A percentile compares a stretch with the other conserved stretches of the same genome.
These are phyloP conservation scores for Drosophila nr. fundita DNA, from an alignment of 2,888 invertebrate genomes.

Conservation along the genomic window DNA sequence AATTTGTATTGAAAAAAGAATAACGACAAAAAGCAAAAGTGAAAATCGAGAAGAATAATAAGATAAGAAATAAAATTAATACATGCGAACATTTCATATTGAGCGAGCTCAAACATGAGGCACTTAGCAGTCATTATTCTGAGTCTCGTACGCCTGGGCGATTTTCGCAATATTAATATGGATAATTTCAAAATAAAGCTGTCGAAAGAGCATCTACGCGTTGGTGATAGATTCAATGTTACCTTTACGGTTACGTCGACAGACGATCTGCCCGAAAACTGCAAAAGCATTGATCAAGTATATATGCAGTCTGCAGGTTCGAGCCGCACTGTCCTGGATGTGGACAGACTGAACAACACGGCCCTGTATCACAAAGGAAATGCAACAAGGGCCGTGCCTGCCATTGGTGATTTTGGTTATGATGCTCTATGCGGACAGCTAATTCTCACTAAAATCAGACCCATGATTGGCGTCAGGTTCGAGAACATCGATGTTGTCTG, in stretches of 20 bases:
- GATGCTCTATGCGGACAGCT: too few relatives aligned
- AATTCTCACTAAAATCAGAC: too few relatives aligned
- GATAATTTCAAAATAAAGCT: background rate
- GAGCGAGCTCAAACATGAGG: background rate
- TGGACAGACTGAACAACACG: too few relatives aligned
- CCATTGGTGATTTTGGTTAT: too few relatives aligned
- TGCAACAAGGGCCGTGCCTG: too few relatives aligned
- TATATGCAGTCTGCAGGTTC: background rate
- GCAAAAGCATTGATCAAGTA: background rate
- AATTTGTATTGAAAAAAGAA: background rate
- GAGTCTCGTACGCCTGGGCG: background rate
- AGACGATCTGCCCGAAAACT: background rate
- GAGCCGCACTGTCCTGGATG: background rate
- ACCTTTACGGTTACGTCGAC: background rate
- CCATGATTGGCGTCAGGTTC: too few relatives aligned
- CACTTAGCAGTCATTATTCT: background rate
- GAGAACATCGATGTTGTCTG: too few relatives aligned
- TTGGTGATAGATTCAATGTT: background rate
- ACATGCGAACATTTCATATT: background rate
- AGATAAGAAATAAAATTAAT: background rate
- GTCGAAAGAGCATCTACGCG: background rate
- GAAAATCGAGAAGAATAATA: background rate
- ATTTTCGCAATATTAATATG: accelerated
- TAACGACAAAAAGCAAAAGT: background rate
- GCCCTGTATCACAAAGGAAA: too few relatives aligned